These are phyloP conservation scores for Penaeus japonicus DNA, from an alignment of 1,140 invertebrate genomes.

Conservation along the genomic window DNA sequence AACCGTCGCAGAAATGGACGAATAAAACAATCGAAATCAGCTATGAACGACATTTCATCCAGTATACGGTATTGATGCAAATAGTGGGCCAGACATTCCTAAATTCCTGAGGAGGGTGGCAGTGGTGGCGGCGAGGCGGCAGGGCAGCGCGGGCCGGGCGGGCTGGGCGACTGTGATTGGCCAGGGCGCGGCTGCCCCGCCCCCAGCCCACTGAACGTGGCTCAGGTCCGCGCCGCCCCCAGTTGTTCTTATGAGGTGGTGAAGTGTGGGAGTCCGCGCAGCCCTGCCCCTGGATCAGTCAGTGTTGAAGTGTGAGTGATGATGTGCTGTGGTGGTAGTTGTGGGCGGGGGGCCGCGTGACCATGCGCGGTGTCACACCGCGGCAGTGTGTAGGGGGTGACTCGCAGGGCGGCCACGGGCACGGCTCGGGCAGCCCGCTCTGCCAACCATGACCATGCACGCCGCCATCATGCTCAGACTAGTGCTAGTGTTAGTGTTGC, in stretches of 20 bases:
- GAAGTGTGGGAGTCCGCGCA: constrained; percentile 41
- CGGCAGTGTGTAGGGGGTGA: constrained; percentile 46
- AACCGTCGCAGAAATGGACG: no score
- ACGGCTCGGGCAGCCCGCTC: constrained; percentile 39
- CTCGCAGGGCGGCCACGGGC: constrained; percentile 46
- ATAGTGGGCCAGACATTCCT: constrained; percentile 44
- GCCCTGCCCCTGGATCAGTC: constrained; percentile 41
- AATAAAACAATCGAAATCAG: no score
- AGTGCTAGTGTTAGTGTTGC: constrained; percentile 60
- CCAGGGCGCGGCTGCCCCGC: constrained; percentile 39
- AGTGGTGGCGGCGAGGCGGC: constrained; percentile 46
- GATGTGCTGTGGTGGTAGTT: constrained; percentile 41
- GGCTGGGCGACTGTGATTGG: constrained; percentile 41
- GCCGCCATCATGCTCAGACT: constrained; percentile 58
- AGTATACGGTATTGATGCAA: constrained; percentile 11
- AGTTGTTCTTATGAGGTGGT: constrained; percentile 55
- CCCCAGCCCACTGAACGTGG: constrained; percentile 27
- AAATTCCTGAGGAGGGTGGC: constrained; percentile 50
- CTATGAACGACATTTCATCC: not conserved
- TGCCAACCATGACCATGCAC: constrained; percentile 48
- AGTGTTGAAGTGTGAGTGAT: constrained; percentile 44
- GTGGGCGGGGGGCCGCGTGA: constrained; percentile 43
- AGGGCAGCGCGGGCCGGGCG: constrained; percentile 33
- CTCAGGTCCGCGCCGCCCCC: constrained; percentile 39
- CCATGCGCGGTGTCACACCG: constrained; percentile 48